These are phyloP conservation scores for Apeltes quadracus DNA, from an alignment of 2,113 vertebrate genomes.

Conservation along the genomic window DNA sequence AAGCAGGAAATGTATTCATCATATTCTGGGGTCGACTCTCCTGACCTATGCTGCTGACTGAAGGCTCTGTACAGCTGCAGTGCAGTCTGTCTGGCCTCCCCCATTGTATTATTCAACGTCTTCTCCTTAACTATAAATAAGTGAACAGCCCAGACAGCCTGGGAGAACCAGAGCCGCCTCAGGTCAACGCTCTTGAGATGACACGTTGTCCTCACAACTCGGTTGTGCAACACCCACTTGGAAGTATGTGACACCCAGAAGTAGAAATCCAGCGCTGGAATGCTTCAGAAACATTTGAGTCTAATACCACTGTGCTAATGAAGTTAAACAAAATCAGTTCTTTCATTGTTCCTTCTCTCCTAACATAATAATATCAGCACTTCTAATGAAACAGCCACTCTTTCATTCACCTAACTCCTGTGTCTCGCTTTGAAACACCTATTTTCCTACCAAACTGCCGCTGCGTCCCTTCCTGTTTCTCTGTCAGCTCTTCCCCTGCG, in stretches of 20 bases:
- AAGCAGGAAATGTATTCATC: not conserved
- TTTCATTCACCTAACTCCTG: not conserved
- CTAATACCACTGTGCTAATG: constrained; percentile 1
- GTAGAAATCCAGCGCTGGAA: constrained; percentile 36
- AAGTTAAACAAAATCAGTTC: not conserved
- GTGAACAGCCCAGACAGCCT: constrained; percentile 66
- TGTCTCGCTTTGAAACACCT: constrained; percentile 34
- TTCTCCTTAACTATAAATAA: constrained; percentile 76
- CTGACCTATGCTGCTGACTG: constrained; percentile 18
- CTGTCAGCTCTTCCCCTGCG: constrained; percentile 56
- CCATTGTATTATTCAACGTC: constrained; percentile 75
- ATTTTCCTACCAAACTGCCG: constrained; percentile 44
- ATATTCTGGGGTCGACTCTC: not conserved
- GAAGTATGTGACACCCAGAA: constrained; percentile 52
- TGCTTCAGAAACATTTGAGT: constrained; percentile 31
- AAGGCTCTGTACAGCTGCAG: constrained; percentile 44
- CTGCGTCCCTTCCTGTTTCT: constrained; percentile 67
- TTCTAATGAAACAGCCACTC: not conserved
- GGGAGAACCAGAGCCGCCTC: constrained; percentile 54
- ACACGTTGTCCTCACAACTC: constrained; percentile 47
- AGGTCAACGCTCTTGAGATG: constrained; percentile 55
- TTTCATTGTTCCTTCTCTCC: not conserved
- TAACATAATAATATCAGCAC: not conserved
- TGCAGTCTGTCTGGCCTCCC: constrained; percentile 58
- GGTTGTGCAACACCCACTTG: constrained; percentile 48